Percentiles rank a stretch among this genome's conserved stretches.
Evolutionary conservation across 2,797 vertebrate genomes (phyloP).

Genomic region (Labeo calbasu): DNA sequence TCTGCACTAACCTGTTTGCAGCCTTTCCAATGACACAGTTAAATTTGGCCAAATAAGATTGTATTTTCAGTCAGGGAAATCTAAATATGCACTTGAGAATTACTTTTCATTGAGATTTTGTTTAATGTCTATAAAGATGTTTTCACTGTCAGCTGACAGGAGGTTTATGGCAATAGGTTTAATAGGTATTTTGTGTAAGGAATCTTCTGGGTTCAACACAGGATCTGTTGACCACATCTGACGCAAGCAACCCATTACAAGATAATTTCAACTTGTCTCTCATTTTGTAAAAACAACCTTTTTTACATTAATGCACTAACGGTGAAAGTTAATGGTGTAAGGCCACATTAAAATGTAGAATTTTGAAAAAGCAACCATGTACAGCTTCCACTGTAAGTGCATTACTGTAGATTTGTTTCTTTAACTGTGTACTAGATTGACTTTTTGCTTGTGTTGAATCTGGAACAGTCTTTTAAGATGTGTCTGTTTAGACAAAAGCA

Average conservation of each 20-base stretch:
- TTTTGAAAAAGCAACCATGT: not conserved
- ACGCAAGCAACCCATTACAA: not conserved
- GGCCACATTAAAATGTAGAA: not conserved
- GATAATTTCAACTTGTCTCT: not conserved
- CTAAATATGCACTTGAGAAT: constrained; percentile 50
- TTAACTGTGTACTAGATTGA: not conserved
- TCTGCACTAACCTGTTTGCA: constrained; percentile 7
- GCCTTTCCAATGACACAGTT: constrained; percentile 7
- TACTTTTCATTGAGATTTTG: constrained; percentile 44
- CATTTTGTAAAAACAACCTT: constrained; percentile 15
- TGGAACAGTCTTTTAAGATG: constrained; percentile 15
- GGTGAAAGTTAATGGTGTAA: not conserved
- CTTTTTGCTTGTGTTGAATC: not conserved
- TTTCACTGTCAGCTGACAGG: constrained; percentile 2
- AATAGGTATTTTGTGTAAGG: constrained; percentile 16
- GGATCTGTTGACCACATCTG: not conserved
- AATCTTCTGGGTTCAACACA: not conserved
- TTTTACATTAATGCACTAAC: not conserved
- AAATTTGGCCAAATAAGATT: constrained; percentile 32
- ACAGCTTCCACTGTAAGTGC: not conserved
- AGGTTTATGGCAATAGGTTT: constrained; percentile 18
- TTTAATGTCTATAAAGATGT: constrained; percentile 1
- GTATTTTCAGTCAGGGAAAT: constrained; percentile 48
- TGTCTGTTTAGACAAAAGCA: constrained; percentile 8
- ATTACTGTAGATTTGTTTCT: not conserved